Evolutionary conservation across 2,888 invertebrate species (phyloP).

Genomic region (Lamellibrachia columna): DNA sequence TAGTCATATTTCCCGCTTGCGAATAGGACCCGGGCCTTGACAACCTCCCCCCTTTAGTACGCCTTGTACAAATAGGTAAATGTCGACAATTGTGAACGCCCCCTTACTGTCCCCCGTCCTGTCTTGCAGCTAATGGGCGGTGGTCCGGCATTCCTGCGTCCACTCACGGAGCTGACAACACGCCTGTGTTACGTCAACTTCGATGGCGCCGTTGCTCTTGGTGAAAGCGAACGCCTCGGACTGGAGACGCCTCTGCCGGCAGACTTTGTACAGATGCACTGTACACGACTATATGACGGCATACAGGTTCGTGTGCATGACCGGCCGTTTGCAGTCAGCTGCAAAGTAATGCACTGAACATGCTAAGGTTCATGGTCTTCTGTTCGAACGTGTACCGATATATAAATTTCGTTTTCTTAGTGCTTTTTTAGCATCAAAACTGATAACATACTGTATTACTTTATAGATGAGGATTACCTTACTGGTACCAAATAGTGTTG

Average conservation of each 20-base stretch:
- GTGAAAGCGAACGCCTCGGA: slow-evolving; percentile 51
- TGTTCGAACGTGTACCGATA: too few relatives aligned
- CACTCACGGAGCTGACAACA: slow-evolving; percentile 56
- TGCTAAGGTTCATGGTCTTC: too few relatives aligned
- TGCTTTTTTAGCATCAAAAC: too few relatives aligned
- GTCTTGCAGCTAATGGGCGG: slow-evolving; percentile 59
- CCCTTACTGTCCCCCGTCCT: neutral
- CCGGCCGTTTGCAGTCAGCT: too few relatives aligned
- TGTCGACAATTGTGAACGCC: neutral
- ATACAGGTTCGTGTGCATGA: slow-evolving; percentile 50
- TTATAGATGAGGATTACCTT: neutral
- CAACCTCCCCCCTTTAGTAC: too few relatives aligned
- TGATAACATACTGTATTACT: neutral
- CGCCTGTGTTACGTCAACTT: slow-evolving; percentile 63
- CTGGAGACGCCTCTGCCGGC: slow-evolving; percentile 47
- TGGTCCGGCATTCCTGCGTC: slow-evolving; percentile 60
- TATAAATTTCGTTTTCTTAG: too few relatives aligned
- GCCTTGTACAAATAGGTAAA: neutral
- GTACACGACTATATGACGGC: slow-evolving; percentile 53
- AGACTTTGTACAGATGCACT: slow-evolving; percentile 53
- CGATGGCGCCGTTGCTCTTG: slow-evolving; percentile 56
- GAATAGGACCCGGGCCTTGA: neutral
- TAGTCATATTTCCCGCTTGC: too few relatives aligned
- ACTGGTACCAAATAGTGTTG: neutral
- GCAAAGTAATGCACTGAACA: neutral